Evolutionary conservation across 1,140 invertebrate species (phyloP).

Genomic region (Drosophila dunni): DNA sequence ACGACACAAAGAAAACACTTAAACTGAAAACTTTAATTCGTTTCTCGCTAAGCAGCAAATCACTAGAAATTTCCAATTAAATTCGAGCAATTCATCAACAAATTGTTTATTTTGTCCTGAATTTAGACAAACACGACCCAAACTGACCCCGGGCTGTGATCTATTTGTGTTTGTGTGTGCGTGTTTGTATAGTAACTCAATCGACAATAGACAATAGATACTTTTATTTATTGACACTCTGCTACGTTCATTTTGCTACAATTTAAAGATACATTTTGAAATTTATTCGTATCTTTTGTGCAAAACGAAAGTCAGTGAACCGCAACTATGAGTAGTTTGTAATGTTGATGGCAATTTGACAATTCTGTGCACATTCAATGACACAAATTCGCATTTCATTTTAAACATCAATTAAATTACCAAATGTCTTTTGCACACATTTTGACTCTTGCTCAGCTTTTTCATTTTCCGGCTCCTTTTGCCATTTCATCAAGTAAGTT

Average conservation of each 20-base stretch:
- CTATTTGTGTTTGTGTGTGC: conserved; percentile 12
- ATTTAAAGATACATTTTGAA: conserved; percentile 26
- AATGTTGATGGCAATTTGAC: conserved; percentile 7
- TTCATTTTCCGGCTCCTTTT: neutral
- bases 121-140: conserved; percentile 61
- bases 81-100: conserved; percentile 29
- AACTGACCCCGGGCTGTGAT: conserved; percentile 46
- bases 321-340: neutral
- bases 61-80: conserved; percentile 25
- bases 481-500: conserved; percentile 8
- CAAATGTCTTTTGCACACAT: conserved; percentile 16
- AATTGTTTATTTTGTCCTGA: conserved; percentile 47
- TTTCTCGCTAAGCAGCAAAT: conserved; percentile 5
- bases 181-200: neutral
- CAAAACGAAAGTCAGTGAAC: conserved; percentile 5
- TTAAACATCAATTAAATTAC: conserved; percentile 11
- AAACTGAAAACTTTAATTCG: conserved; percentile 1
- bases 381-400: conserved; percentile 23
- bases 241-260: conserved; percentile 19
- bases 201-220: conserved; percentile 17
- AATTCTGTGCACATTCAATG: conserved; percentile 22
- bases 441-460: conserved; percentile 3
- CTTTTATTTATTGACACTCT: conserved; percentile 34
- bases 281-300: neutral
- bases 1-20: conserved; percentile 7